Conservation (phyloP, 2,797 vertebrate species). For the Notolepis coatsorum region DNA sequence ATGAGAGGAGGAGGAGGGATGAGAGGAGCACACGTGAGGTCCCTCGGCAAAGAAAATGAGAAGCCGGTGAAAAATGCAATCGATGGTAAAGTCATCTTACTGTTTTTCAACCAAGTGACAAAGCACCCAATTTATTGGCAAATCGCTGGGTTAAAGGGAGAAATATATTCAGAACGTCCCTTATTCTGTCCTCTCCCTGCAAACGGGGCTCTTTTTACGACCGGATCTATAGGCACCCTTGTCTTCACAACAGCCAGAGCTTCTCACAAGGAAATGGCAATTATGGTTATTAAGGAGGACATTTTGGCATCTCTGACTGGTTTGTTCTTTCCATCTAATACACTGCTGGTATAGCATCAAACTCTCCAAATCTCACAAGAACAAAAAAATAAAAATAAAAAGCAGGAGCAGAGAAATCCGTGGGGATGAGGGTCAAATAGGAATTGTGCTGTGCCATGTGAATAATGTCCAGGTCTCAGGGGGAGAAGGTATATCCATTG, state of each 20-base stretch:
- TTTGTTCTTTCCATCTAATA: constrained; percentile 84
- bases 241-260: constrained; percentile 73
- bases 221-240: constrained; percentile 62
- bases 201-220: constrained; percentile 58
- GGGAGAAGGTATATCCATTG: constrained; percentile 83
- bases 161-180: constrained; percentile 32
- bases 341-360: constrained; percentile 84
- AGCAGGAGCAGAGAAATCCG: constrained; percentile 77
- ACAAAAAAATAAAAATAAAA: constrained; percentile 85
- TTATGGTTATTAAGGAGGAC: constrained; percentile 81
- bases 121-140: constrained; percentile 48
- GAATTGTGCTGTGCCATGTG: constrained; percentile 83
- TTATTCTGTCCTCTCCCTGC: not conserved
- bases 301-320: constrained; percentile 80
- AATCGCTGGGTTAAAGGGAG: constrained; percentile 32
- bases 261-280: constrained; percentile 73
- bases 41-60: constrained; percentile 29
- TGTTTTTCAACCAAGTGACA: constrained; percentile 61
- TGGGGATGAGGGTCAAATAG: constrained; percentile 83
- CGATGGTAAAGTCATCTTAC: constrained; percentile 49
- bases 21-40: constrained; percentile 12
- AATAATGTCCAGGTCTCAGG: constrained; percentile 82
- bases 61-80: constrained; percentile 46
- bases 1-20: not conserved
- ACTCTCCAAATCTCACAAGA: constrained; percentile 82